phyloP scores from a whole-genome alignment of 2,797 vertebrate species.

The Myotis vivesi region DNA sequence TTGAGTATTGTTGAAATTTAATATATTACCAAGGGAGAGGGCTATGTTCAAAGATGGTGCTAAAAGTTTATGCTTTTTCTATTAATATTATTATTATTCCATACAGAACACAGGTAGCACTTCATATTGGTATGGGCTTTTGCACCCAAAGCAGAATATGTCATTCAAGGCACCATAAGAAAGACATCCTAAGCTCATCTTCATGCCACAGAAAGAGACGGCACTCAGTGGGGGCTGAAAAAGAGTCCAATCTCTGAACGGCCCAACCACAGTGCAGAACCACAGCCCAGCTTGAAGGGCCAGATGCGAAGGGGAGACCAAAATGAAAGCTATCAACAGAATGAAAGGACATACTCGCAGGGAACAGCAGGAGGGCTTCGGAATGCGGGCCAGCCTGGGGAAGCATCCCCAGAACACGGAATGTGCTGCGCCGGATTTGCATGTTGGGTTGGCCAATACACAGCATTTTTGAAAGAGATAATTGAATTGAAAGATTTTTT shows the following conservation, averaged over 20 bases:
- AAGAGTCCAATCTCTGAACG: conserved; percentile 66
- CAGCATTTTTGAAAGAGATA: background rate
- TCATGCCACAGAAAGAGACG: conserved; percentile 73
- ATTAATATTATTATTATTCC: background rate
- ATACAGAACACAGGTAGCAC: background rate
- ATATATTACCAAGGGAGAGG: background rate
- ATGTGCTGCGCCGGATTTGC: conserved; percentile 47
- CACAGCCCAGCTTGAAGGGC: conserved; percentile 73
- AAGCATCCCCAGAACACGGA: conserved; percentile 32
- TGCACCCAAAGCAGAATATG: conserved; percentile 66
- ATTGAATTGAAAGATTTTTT: background rate
- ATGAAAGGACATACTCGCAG: conserved; percentile 73
- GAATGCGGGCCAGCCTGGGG: conserved; percentile 34
- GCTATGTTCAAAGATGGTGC: background rate
- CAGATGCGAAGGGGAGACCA: conserved; percentile 74
- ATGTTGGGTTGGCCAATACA: background rate
- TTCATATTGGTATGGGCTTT: conserved; percentile 49
- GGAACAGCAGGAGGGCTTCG: conserved; percentile 67
- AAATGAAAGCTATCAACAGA: conserved; percentile 77
- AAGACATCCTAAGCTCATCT: conserved; percentile 73
- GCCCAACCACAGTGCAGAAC: conserved; percentile 69
- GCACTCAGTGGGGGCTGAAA: conserved; percentile 73
- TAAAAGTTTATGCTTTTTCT: background rate
- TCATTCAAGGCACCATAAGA: conserved; percentile 59
- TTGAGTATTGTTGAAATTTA: background rate